Evolutionary conservation across 2,888 invertebrate species (phyloP).

Genomic region (Lacanobia wlatinum): DNA sequence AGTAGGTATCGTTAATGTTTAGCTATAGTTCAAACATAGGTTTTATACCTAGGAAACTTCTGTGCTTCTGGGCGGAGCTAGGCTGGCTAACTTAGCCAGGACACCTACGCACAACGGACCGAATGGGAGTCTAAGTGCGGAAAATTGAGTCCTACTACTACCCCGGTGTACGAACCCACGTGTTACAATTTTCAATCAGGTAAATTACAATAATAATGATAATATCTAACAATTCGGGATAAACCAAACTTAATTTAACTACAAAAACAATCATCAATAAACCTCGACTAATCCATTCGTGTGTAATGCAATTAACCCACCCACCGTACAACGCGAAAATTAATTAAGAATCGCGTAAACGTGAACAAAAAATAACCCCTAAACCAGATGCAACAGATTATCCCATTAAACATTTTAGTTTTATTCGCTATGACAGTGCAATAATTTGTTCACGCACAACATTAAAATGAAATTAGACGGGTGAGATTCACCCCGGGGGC

Average conservation of each 20-base stretch:
- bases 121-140: too few relatives aligned
- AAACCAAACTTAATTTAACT: slow-evolving; percentile 68
- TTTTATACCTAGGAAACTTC: too few relatives aligned
- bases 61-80: too few relatives aligned
- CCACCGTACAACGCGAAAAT: slow-evolving; percentile 75
- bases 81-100: too few relatives aligned
- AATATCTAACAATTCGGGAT: slow-evolving; percentile 50
- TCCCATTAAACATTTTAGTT: slow-evolving; percentile 85
- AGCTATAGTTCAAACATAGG: not conserved
- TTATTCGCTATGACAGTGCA: slow-evolving; percentile 87
- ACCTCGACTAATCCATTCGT: slow-evolving; percentile 80
- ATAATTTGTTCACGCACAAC: slow-evolving; percentile 89
- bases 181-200: slow-evolving; percentile 14
- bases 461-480: slow-evolving; percentile 88
- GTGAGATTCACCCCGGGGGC: slow-evolving; percentile 78
- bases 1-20: slow-evolving; percentile 14
- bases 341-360: slow-evolving; percentile 85
- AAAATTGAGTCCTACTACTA: too few relatives aligned
- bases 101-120: too few relatives aligned
- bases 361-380: slow-evolving; percentile 81
- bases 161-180: too few relatives aligned
- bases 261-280: slow-evolving; percentile 76
- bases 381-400: slow-evolving; percentile 86
- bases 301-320: slow-evolving; percentile 82
- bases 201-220: slow-evolving; percentile 31